phyloP scores from a whole-genome alignment of 2,113 vertebrate species.

The Bos taurus region ARS-UCD2.0 NC_037328.1:60121501-60122000 shows the following conservation, averaged over 20 bases:
- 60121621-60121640: conserved; percentile 30
- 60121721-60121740: conserved; percentile 14
- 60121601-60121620: conserved; percentile 36
- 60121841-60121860: conserved; percentile 26
- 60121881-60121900: conserved; percentile 59
- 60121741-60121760: background rate
- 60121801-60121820: background rate
- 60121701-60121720: conserved; percentile 23
- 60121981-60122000: conserved; percentile 74
- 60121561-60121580: conserved; percentile 45
- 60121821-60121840: background rate
- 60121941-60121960: conserved; percentile 60
- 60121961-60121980: conserved; percentile 63
- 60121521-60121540: conserved; percentile 55
- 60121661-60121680: conserved; percentile 39
- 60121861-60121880: conserved; percentile 30
- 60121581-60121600: conserved; percentile 66
- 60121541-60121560: background rate
- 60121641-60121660: conserved; percentile 43
- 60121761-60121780: background rate
- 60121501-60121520: conserved; percentile 60
- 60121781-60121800: background rate
- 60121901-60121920: conserved; percentile 29
- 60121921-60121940: conserved; percentile 61
- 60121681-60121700: conserved; percentile 25